Percentiles rank a stretch among this genome's conserved stretches.
Conservation (phyloP, 53 echinoderm and acorn worm species). For the Antedon mediterranea region DNA sequence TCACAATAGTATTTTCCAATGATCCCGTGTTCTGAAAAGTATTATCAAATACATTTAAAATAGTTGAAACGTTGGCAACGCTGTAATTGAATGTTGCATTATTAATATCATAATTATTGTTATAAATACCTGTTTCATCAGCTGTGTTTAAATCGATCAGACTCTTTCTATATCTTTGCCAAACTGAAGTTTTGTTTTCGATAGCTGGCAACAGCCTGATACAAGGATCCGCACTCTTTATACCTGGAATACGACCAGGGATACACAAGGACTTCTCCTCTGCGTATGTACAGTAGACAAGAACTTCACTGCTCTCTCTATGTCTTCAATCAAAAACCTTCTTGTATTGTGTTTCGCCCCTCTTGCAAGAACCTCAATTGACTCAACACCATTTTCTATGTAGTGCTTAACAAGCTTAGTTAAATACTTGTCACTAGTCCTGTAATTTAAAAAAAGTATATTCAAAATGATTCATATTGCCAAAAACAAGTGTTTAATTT, state of each 20-base stretch:
- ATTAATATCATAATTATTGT: background rate
- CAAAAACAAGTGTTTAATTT: too few relatives aligned
- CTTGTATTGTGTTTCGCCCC: slow-evolving; percentile 8
- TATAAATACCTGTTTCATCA: background rate
- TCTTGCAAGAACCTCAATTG: slow-evolving; percentile 3
- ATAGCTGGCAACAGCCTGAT: slow-evolving; percentile 17
- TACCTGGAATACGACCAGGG: too few relatives aligned
- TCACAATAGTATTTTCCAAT: too few relatives aligned
- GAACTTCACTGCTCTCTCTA: slow-evolving; percentile 1
- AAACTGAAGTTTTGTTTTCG: slow-evolving; percentile 19
- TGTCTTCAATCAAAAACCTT: slow-evolving; percentile 6
- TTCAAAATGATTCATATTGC: too few relatives aligned
- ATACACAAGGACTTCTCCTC: too few relatives aligned
- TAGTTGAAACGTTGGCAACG: too few relatives aligned
- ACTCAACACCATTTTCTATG: slow-evolving; percentile 11
- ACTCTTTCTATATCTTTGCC: slow-evolving; percentile 13
- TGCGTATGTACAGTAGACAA: slow-evolving; percentile 19
- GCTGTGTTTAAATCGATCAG: background rate
- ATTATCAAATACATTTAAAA: too few relatives aligned
- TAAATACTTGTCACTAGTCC: slow-evolving; percentile 20
- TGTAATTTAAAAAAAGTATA: too few relatives aligned
- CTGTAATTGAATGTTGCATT: background rate
- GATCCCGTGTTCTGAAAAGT: too few relatives aligned
- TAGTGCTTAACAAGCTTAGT: slow-evolving; percentile 20
- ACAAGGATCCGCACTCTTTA: slow-evolving; percentile 27